Conservation (phyloP, 2,888 invertebrate genomes). For the Leucophenga montana region DNA sequence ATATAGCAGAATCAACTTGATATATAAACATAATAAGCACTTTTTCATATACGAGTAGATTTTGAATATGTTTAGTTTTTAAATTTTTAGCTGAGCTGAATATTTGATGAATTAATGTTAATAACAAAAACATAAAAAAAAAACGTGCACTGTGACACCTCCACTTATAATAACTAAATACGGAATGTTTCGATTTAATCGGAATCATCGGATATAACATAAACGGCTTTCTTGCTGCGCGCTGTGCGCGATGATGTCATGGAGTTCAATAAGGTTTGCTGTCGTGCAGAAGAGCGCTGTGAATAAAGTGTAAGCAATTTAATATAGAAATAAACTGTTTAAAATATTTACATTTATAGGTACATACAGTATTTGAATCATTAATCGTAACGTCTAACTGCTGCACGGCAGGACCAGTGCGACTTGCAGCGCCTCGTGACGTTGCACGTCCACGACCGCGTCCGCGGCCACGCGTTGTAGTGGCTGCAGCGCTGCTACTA, state of each 20-base stretch:
- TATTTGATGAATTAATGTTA: too few relatives aligned
- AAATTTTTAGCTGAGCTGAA: too few relatives aligned
- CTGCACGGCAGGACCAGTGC: slow-evolving; percentile 44
- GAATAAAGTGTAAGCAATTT: background rate
- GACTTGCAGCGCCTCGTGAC: slow-evolving; percentile 22
- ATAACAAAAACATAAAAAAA: too few relatives aligned
- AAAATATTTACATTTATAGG: background rate
- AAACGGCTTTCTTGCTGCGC: slow-evolving; percentile 19
- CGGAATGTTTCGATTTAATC: slow-evolving; percentile 37
- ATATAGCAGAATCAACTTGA: too few relatives aligned
- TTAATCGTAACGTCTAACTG: slow-evolving; percentile 55
- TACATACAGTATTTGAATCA: slow-evolving; percentile 40
- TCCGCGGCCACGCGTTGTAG: slow-evolving; percentile 42
- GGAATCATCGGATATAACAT: slow-evolving; percentile 51
- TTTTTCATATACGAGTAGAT: too few relatives aligned
- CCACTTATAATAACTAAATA: too few relatives aligned
- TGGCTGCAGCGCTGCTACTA: slow-evolving; percentile 27
- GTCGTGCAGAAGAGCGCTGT: slow-evolving; percentile 40
- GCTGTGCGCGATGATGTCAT: slow-evolving; percentile 29
- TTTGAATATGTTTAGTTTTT: too few relatives aligned
- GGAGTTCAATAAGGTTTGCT: slow-evolving; percentile 38
- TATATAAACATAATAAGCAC: too few relatives aligned
- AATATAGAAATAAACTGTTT: background rate
- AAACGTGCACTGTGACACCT: too few relatives aligned
- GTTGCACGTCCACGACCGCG: slow-evolving; percentile 47